These are phyloP conservation scores for Manis pentadactyla DNA, from an alignment of 2,797 vertebrate species.

Conservation along the genomic window DNA sequence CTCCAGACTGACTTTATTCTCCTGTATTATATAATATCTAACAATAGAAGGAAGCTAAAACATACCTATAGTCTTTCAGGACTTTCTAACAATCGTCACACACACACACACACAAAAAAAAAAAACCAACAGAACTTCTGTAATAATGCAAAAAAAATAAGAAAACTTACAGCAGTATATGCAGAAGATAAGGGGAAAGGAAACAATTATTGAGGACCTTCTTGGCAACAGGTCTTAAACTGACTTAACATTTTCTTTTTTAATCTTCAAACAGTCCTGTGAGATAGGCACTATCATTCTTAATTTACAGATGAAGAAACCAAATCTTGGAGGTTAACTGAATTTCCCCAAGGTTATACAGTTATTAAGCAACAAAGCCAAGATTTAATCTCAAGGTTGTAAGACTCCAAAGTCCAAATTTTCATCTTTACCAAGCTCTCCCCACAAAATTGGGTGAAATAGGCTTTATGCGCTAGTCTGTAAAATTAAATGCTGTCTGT, in stretches of 20 bases:
- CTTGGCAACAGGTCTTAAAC: not conserved
- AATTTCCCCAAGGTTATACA: not conserved
- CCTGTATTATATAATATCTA: slow-evolving; percentile 40
- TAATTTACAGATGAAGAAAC: slow-evolving; percentile 49
- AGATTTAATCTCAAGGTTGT: slow-evolving; percentile 16
- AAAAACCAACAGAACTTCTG: slow-evolving; percentile 2
- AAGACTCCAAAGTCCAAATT: slow-evolving; percentile 15
- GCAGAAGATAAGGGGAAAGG: slow-evolving; percentile 32
- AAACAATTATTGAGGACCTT: not conserved
- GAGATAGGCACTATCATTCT: not conserved
- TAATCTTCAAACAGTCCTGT: slow-evolving; percentile 44
- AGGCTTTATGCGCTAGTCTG: not conserved
- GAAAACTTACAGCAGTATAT: slow-evolving; percentile 23
- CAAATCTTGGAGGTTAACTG: not conserved
- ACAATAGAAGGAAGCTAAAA: slow-evolving; percentile 2
- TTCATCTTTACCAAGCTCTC: not conserved
- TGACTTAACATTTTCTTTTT: slow-evolving; percentile 10
- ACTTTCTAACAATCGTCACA: not conserved
- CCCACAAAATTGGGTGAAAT: not conserved
- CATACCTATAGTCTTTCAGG: not conserved
- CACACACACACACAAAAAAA: not conserved
- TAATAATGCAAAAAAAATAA: slow-evolving; percentile 22
- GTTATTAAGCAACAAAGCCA: not conserved
- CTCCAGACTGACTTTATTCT: slow-evolving; percentile 21
- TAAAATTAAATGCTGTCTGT: not conserved